Percentiles rank a stretch among this genome's conserved stretches.
Conservation (phyloP, 2,888 invertebrate species). For the Gordius sp. region DNA sequence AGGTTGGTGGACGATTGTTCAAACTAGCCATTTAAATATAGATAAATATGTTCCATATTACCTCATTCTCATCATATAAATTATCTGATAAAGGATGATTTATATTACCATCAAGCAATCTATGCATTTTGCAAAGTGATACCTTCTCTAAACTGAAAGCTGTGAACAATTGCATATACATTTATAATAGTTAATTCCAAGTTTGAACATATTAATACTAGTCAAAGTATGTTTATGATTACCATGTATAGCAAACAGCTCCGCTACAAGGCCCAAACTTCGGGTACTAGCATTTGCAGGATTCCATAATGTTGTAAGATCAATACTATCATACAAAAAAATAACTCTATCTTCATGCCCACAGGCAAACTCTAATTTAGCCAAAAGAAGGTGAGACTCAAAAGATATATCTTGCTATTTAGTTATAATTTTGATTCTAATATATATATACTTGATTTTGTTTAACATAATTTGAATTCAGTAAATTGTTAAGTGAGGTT, state of each 20-base stretch:
- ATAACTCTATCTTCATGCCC: background rate
- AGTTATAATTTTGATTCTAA: background rate
- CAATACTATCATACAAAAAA: background rate
- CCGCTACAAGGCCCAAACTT: background rate
- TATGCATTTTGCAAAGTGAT: no score
- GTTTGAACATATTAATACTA: no score
- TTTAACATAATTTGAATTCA: conserved; percentile 11
- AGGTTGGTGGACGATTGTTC: no score
- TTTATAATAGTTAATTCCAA: no score
- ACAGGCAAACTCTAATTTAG: conserved; percentile 11
- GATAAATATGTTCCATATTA: no score
- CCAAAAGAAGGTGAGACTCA: background rate
- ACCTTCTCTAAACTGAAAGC: no score
- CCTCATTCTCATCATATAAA: no score
- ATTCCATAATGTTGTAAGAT: background rate
- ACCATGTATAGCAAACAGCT: conserved; percentile 11
- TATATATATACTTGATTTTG: conserved; percentile 3
- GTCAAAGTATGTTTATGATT: no score
- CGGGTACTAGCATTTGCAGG: conserved; percentile 9
- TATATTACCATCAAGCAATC: no score
- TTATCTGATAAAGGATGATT: no score
- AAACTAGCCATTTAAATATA: no score
- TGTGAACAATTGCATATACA: no score
- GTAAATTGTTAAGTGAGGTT: background rate
- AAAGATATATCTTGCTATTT: conserved; percentile 3